Evolutionary conservation across 2,113 vertebrate genomes (phyloP), one percentile per base, ranked within the genome.

Genomic region (Oncorhynchus gorbuscha): DNA sequence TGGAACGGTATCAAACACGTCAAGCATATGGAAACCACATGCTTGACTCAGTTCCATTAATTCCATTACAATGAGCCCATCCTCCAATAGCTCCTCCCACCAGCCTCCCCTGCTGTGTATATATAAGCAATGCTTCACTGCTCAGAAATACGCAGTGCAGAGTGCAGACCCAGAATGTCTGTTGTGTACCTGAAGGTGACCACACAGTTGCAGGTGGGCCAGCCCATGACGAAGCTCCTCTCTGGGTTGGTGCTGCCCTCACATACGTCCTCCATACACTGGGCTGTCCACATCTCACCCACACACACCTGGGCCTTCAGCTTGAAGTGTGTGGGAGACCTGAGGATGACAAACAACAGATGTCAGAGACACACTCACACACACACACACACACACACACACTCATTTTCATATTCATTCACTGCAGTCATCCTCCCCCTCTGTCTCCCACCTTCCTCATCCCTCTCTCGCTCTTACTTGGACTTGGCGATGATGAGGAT

Each of bases 171-270:
- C 39, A 45, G 39, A 45, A 11, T 58, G 16, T 4, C 18, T 20
- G 16, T 20, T 18, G 55, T 62, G 77, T 93, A 98, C 98, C 98
- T 96, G 90, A 99, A 99, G 26, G 93, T 95, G 24, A 94, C 96
- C 16, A 96, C 97, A 13, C 94, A 98, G 93, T 99, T 99, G 77
- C 94, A 96, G 3, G 94, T 97, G 74, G 98, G 98, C 98, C 98
- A 99, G 79, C 97, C 97, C 88, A 99, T 82, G 79, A 99, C 97
- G 49, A 99, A 99, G 84, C 97, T 97, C 69, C 87, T 92, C 48
- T 94, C 92, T 0, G 93, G 89, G 75, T 88, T 92, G 0, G 93
- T 95, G 89, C 95, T 96, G 11, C 95, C 95, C 86, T 99, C 97
- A 73, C 95, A 98, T 76, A 99, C 97, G 90, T 99, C 97, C 26